phyloP scores from a whole-genome alignment of 2,797 vertebrate species.

The Sus cebifrons region DNA sequence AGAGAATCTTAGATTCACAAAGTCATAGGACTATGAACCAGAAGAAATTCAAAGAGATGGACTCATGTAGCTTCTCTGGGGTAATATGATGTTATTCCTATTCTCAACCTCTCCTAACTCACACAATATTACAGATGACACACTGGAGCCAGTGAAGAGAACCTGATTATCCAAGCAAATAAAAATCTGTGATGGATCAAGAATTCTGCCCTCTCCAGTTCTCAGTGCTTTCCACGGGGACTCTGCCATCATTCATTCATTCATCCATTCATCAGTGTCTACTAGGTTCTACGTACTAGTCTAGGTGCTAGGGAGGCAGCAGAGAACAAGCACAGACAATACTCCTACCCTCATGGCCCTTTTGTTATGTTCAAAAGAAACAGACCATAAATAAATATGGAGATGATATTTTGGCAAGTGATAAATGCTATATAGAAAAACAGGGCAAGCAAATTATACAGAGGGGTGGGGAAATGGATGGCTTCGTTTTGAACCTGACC shows the following conservation, averaged over 20 bases:
- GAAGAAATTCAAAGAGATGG: constrained; percentile 73
- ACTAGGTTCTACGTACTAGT: neutral
- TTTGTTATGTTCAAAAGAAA: neutral
- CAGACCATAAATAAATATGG: neutral
- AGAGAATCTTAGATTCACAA: constrained; percentile 68
- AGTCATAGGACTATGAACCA: neutral
- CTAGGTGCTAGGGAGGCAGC: neutral
- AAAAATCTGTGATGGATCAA: neutral
- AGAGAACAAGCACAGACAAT: neutral
- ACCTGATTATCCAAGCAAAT: neutral
- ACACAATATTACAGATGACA: neutral
- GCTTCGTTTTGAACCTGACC: neutral
- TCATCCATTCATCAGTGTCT: neutral
- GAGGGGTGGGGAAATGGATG: too few species aligned
- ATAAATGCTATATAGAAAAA: neutral
- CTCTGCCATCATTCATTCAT: neutral
- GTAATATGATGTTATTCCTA: neutral
- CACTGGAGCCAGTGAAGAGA: neutral
- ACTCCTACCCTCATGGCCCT: neutral
- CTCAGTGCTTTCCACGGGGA: neutral
- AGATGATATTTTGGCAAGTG: neutral
- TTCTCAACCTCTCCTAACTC: neutral
- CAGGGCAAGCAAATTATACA: neutral
- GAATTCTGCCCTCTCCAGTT: neutral
- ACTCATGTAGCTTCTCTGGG: neutral